phyloP scores from a whole-genome alignment of 2,888 invertebrate genomes.

The Adela reaumurella region DNA sequence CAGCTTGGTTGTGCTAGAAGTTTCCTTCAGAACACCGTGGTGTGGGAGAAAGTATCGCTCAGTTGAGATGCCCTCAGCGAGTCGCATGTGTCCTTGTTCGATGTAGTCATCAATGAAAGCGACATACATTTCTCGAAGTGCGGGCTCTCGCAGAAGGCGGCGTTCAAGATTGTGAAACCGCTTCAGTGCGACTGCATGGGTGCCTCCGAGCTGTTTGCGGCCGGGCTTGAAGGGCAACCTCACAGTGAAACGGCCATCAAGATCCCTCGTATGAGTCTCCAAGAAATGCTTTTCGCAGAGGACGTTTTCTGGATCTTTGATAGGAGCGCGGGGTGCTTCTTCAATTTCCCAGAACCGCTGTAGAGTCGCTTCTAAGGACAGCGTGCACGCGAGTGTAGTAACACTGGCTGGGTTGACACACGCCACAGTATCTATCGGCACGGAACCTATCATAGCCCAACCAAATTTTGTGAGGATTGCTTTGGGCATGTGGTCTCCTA shows the following conservation, averaged over 20 bases:
- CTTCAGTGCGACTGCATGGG: constrained; percentile 1
- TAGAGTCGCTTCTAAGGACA: too few relatives aligned
- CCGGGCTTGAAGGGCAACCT: neutral
- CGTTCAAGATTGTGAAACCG: constrained; percentile 6
- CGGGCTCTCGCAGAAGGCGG: neutral
- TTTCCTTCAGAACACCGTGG: constrained; percentile 8
- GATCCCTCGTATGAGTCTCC: constrained; percentile 6
- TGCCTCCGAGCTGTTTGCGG: neutral
- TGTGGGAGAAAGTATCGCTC: constrained; percentile 6
- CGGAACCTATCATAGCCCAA: constrained; percentile 2
- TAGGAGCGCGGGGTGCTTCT: constrained; percentile 2
- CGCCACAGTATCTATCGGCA: neutral
- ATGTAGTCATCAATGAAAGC: neutral
- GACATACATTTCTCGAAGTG: neutral
- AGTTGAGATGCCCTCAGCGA: neutral
- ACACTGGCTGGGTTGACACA: neutral
- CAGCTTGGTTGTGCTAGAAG: constrained; percentile 6
- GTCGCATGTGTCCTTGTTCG: neutral
- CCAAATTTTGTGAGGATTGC: neutral
- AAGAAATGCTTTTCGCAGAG: constrained; percentile 7
- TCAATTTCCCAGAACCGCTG: constrained; percentile 5
- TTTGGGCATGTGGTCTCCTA: neutral
- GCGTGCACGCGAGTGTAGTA: neutral
- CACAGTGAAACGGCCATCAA: constrained; percentile 5
- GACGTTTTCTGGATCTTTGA: constrained; percentile 5